Conservation (phyloP, 1,140 invertebrate species). For the Eciton burchellii region DNA sequence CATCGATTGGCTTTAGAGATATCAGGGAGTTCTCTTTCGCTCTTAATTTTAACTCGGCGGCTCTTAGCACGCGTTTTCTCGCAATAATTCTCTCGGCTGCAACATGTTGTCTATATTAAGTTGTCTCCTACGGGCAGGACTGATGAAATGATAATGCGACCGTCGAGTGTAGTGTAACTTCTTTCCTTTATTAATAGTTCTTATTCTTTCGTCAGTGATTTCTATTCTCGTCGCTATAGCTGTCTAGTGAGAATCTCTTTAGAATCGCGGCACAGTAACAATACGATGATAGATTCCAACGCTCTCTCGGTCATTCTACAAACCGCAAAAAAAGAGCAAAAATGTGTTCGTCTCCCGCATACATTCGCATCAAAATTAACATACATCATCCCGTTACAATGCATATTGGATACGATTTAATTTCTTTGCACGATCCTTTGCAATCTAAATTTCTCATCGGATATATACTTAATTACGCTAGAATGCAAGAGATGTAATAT, state of each 20-base stretch:
- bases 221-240: constrained; percentile 46
- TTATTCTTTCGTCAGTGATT: constrained; percentile 37
- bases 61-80: no score
- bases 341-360: constrained; percentile 28
- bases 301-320: constrained; percentile 22
- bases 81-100: no score
- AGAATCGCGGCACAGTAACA: constrained; percentile 68
- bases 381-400: constrained; percentile 22
- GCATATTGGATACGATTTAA: constrained; percentile 38
- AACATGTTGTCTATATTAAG: constrained; percentile 6
- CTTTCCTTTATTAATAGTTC: constrained; percentile 68
- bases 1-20: no score
- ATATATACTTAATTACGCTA: constrained; percentile 44
- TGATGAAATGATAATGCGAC: constrained; percentile 43
- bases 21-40: no score
- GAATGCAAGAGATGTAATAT: no score
- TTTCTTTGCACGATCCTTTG: constrained; percentile 48
- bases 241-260: constrained; percentile 69
- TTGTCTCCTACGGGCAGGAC: not conserved
- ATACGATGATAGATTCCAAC: constrained; percentile 55
- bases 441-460: constrained; percentile 66
- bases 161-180: constrained; percentile 47
- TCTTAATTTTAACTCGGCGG: no score
- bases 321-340: constrained; percentile 57
- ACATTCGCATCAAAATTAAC: constrained; percentile 28